phyloP scores from a whole-genome alignment of 1,140 invertebrate genomes.

The Penaeus vannamei region DNA sequence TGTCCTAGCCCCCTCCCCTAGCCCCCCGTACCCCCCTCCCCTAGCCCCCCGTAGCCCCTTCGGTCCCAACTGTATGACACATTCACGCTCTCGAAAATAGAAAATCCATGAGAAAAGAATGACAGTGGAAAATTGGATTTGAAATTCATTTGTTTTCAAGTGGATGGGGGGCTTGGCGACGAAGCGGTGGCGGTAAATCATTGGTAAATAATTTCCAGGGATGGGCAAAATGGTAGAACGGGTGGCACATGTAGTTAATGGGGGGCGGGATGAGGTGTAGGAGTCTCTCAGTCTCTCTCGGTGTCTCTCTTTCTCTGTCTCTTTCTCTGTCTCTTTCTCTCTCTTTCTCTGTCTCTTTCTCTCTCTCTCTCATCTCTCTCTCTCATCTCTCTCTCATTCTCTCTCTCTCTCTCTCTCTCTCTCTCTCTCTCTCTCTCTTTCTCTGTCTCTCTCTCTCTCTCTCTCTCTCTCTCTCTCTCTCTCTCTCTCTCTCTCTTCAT shows the following conservation, averaged over 20 bases:
- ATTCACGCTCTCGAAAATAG: slow-evolving; percentile 63
- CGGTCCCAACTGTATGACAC: slow-evolving; percentile 57
- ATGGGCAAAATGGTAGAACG: slow-evolving; percentile 42
- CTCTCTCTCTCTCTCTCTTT: too few species aligned
- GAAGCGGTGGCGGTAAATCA: slow-evolving; percentile 51
- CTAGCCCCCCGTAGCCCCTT: not conserved
- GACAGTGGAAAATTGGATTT: slow-evolving; percentile 64
- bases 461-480: too few species aligned
- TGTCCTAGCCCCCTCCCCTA: not conserved
- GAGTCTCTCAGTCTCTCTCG: too few species aligned
- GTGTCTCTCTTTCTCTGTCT: too few species aligned
- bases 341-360: too few species aligned
- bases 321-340: too few species aligned
- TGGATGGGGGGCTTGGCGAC: slow-evolving; percentile 56
- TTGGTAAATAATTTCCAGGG: slow-evolving; percentile 57
- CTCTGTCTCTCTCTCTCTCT: too few species aligned
- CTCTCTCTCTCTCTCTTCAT: too few species aligned
- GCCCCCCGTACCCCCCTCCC: not conserved
- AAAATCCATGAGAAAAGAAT: slow-evolving; percentile 64
- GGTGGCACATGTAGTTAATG: slow-evolving; percentile 55
- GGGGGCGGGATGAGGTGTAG: not conserved
- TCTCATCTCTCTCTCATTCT: not conserved
- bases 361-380: not conserved
- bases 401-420: not conserved
- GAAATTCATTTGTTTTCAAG: slow-evolving; percentile 65